A percentile compares a stretch with the other conserved stretches of the same genome.
Conservation (phyloP, 2,113 vertebrate genomes). For the Tricholaema leucomelas region DNA sequence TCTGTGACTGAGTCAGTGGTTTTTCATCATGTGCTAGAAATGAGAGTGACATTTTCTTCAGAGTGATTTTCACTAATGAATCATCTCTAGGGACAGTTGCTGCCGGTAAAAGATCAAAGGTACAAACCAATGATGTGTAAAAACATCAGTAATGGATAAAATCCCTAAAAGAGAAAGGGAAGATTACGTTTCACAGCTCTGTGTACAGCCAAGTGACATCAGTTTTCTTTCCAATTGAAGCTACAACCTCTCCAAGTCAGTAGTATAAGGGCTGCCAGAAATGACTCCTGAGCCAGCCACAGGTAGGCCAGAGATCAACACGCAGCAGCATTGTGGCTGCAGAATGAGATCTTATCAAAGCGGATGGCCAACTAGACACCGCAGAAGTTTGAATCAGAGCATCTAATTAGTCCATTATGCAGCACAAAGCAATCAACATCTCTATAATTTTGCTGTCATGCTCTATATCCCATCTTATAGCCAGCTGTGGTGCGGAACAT, state of each 20-base stretch:
- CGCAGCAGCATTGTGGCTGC: not conserved
- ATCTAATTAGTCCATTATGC: not conserved
- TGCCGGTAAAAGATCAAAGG: not conserved
- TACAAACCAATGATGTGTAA: not conserved
- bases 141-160: not conserved
- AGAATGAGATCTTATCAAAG: not conserved
- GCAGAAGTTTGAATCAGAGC: not conserved
- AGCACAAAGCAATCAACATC: not conserved
- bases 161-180: not conserved
- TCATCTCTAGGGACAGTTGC: not conserved
- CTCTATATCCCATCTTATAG: not conserved
- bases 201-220: not conserved
- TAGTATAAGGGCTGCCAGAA: not conserved
- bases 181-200: not conserved
- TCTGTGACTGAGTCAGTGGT: not conserved
- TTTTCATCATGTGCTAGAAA: not conserved
- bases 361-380: not conserved
- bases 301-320: not conserved
- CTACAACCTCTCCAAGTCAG: not conserved
- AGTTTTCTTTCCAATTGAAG: not conserved
- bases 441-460: not conserved
- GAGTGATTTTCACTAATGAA: not conserved
- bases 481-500: not conserved
- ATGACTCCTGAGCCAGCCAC: not conserved
- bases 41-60: not conserved